These are phyloP conservation scores for Ceratothoa steindachneri DNA, from an alignment of 2,888 invertebrate genomes.

Conservation along the genomic window DNA sequence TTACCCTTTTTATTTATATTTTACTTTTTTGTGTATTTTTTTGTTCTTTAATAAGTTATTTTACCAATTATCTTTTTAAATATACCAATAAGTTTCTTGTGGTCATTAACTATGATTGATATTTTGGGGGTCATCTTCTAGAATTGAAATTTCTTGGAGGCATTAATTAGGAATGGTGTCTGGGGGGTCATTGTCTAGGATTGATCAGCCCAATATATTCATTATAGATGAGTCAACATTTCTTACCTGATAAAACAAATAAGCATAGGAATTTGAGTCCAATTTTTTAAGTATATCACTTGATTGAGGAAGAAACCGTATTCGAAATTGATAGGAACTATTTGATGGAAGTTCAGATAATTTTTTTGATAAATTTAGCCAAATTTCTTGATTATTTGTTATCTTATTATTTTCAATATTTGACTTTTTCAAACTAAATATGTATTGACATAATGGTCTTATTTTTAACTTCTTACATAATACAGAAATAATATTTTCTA, in stretches of 20 bases:
- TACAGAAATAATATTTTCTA: background rate
- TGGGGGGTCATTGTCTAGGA: too few species aligned
- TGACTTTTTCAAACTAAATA: background rate
- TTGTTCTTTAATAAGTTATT: too few species aligned
- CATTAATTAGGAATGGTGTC: too few species aligned
- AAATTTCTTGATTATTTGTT: background rate
- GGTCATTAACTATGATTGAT: too few species aligned
- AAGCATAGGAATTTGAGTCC: background rate
- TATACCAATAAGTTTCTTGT: too few species aligned
- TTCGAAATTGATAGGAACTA: background rate
- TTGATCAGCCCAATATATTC: too few species aligned
- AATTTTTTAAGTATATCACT: background rate
- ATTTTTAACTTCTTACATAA: background rate
- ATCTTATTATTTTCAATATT: background rate
- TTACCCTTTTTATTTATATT: too few species aligned
- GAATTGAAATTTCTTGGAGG: too few species aligned
- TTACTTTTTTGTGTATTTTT: too few species aligned
- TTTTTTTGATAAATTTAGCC: background rate
- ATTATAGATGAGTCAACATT: too few species aligned
- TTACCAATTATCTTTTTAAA: too few species aligned
- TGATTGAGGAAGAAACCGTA: background rate
- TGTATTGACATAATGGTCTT: background rate
- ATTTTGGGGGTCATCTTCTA: too few species aligned
- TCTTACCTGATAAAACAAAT: conserved; percentile 8
- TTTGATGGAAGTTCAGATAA: background rate